Percentiles rank a stretch among this genome's conserved stretches.
phyloP scores from a whole-genome alignment of 2,888 invertebrate species.

The Petrolisthes manimaculis region DNA sequence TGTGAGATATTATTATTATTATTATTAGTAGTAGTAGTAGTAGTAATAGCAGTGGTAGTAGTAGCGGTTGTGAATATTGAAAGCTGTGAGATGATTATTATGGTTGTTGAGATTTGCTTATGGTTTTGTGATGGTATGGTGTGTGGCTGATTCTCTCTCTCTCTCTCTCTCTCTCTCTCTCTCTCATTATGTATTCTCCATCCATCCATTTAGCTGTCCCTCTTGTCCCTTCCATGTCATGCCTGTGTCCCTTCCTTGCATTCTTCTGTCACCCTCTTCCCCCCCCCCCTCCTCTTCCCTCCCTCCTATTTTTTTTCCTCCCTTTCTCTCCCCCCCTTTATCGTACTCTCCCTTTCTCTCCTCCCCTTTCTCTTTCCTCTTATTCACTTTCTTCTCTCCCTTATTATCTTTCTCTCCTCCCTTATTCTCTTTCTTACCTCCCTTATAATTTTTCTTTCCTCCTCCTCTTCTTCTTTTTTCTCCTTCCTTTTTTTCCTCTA shows the following conservation, averaged over 20 bases:
- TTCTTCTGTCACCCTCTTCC: neutral
- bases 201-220: neutral
- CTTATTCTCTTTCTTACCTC: neutral
- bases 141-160: neutral
- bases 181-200: neutral
- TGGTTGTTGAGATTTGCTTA: no score
- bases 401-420: neutral
- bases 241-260: neutral
- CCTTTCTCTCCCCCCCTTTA: neutral
- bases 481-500: neutral
- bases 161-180: slow-evolving; percentile 7
- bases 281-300: neutral
- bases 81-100: no score
- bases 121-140: no score
- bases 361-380: neutral
- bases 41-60: no score
- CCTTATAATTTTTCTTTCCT: neutral
- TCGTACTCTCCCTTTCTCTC: neutral
- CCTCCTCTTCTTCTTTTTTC: neutral
- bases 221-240: no score
- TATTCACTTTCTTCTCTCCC: neutral
- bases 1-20: no score
- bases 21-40: no score
- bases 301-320: neutral
- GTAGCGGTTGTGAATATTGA: no score